These are phyloP conservation scores for Corythornis madagascariensis DNA, from an alignment of 2,113 vertebrate genomes.

Conservation along the genomic window DNA sequence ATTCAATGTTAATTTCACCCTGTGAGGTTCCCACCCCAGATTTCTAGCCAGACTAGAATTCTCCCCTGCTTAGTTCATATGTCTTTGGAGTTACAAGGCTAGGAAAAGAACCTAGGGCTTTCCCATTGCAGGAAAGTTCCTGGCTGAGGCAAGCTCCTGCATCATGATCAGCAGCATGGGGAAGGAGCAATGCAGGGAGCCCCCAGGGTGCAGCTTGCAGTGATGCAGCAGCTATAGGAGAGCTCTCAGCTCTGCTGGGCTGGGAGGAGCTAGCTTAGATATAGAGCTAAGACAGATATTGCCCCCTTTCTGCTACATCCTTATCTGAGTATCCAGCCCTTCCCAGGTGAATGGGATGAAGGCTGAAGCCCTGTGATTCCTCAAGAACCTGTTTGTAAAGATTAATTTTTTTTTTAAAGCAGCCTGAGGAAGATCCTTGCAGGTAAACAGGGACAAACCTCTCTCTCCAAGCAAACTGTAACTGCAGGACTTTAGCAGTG, in stretches of 20 bases:
- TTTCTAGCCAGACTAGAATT: neutral
- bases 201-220: neutral
- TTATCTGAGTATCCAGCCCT: neutral
- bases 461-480: neutral
- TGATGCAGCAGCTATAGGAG: neutral
- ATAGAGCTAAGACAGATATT: neutral
- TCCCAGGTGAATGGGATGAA: neutral
- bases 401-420: neutral
- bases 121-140: neutral
- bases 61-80: neutral
- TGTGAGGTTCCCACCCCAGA: neutral
- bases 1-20: neutral
- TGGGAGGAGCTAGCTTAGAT: neutral
- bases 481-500: neutral
- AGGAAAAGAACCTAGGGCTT: neutral
- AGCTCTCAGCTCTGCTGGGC: neutral
- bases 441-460: neutral
- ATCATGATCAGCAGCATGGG: neutral
- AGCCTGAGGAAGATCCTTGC: neutral
- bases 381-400: neutral
- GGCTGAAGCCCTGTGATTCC: neutral
- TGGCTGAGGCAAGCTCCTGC: neutral
- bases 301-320: neutral
- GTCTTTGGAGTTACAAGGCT: rapidly evolving
- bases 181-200: neutral